These are phyloP conservation scores for Drosophila kuntzei DNA, from an alignment of 2,888 invertebrate genomes.

Conservation along the genomic window DNA sequence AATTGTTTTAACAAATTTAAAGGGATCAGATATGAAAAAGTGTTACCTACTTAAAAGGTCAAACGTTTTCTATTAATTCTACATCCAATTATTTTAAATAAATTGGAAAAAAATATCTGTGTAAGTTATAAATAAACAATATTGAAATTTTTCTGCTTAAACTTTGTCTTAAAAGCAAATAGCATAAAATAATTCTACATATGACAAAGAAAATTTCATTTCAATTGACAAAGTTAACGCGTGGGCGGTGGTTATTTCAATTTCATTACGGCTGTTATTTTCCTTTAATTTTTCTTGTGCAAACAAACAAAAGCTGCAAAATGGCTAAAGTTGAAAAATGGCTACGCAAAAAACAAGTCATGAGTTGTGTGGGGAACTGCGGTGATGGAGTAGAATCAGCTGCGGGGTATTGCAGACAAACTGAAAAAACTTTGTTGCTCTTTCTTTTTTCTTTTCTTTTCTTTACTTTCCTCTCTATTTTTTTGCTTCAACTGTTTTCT, in stretches of 20 bases:
- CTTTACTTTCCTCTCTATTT: slow-evolving; percentile 31
- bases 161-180: neutral
- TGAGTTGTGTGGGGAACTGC: neutral
- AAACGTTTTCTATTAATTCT: too few relatives aligned
- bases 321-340: slow-evolving; percentile 55
- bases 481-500: slow-evolving; percentile 58
- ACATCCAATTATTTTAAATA: neutral
- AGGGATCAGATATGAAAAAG: neutral
- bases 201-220: slow-evolving; percentile 28
- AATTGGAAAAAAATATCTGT: neutral
- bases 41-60: too few relatives aligned
- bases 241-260: slow-evolving; percentile 37
- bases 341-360: slow-evolving; percentile 22
- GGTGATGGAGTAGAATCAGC: slow-evolving; percentile 7
- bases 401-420: slow-evolving; percentile 44
- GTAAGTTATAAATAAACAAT: neutral
- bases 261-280: slow-evolving; percentile 68
- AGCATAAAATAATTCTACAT: slow-evolving; percentile 16
- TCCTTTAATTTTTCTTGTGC: slow-evolving; percentile 65
- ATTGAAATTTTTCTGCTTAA: neutral
- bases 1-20: neutral
- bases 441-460: slow-evolving; percentile 38
- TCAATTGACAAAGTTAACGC: slow-evolving; percentile 24
- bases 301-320: slow-evolving; percentile 60
- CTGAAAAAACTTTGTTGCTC: slow-evolving; percentile 60